A percentile compares a stretch with the other conserved stretches of the same genome.
These are phyloP conservation scores for Tigriopus californicus DNA, from an alignment of 2,888 invertebrate species.

Conservation along the genomic window DNA sequence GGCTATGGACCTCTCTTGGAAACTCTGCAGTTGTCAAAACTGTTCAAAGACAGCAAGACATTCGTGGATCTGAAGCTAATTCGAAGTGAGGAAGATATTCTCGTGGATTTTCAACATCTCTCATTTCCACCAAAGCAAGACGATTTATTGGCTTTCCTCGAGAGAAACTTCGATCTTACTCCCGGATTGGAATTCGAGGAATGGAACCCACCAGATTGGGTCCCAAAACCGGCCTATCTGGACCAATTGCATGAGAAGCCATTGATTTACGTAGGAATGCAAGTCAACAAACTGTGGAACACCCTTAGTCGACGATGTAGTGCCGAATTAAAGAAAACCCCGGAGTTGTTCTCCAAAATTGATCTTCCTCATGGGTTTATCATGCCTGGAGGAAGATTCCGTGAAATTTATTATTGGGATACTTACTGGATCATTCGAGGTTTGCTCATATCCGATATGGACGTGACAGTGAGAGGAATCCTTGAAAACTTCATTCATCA, in stretches of 20 bases:
- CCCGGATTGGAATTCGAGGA: slow-evolving; percentile 18
- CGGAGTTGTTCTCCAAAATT: slow-evolving; percentile 43
- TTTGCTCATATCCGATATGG: slow-evolving; percentile 65
- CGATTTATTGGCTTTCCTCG: slow-evolving; percentile 25
- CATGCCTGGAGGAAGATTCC: slow-evolving; percentile 51
- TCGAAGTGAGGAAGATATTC: slow-evolving; percentile 36
- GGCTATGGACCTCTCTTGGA: slow-evolving; percentile 36
- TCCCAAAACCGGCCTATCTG: slow-evolving; percentile 17
- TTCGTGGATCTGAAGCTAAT: slow-evolving; percentile 60
- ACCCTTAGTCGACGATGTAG: slow-evolving; percentile 27
- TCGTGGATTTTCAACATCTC: slow-evolving; percentile 38
- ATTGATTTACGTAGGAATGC: slow-evolving; percentile 49
- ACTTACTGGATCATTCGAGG: slow-evolving; percentile 85
- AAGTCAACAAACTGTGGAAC: slow-evolving; percentile 32
- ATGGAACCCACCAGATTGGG: slow-evolving; percentile 18
- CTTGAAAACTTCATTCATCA: slow-evolving; percentile 64
- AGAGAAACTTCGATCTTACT: slow-evolving; percentile 18
- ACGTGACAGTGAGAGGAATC: slow-evolving; percentile 55
- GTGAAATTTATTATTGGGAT: slow-evolving; percentile 66
- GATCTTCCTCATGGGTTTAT: slow-evolving; percentile 49
- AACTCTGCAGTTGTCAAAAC: slow-evolving; percentile 57
- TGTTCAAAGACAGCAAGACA: slow-evolving; percentile 59
- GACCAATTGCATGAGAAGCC: slow-evolving; percentile 19
- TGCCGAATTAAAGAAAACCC: slow-evolving; percentile 23
- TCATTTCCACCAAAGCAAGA: slow-evolving; percentile 24